Conservation (phyloP, 2,113 vertebrate genomes). For the Callorhinus ursinus region DNA sequence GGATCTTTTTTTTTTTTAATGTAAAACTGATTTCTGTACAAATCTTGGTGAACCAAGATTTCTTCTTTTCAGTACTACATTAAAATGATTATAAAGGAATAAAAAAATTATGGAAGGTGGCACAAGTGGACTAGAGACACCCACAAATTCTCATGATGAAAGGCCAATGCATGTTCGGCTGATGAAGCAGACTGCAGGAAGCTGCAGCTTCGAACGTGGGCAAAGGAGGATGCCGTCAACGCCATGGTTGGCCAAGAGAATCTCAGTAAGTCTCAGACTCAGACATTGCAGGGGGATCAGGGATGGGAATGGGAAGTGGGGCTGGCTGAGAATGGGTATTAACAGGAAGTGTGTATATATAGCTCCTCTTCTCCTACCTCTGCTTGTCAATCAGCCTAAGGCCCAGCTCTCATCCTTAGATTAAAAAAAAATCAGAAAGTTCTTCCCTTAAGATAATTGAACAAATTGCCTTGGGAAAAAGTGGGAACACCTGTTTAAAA, state of each 20-base stretch:
- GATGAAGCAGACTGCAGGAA: not conserved
- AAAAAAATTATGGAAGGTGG: not conserved
- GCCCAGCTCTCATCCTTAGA: not conserved
- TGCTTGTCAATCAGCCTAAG: not conserved
- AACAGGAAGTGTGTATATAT: not conserved
- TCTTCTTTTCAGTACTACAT: not conserved
- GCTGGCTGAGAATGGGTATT: not conserved
- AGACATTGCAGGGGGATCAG: no score
- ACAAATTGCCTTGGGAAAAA: not conserved
- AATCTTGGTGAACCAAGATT: not conserved
- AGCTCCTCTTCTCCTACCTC: not conserved
- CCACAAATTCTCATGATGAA: not conserved
- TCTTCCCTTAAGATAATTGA: not conserved
- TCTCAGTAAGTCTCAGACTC: not conserved
- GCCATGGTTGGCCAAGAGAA: not conserved
- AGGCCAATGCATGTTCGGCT: not conserved
- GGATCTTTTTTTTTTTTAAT: not conserved
- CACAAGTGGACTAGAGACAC: not conserved
- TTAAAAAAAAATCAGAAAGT: not conserved
- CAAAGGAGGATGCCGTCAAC: not conserved
- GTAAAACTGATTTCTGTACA: not conserved
- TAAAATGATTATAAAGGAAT: not conserved
- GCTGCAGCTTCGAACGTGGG: not conserved
- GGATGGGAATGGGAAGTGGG: not conserved
- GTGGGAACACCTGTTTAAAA: not conserved